Percentiles rank a stretch among this genome's conserved stretches.
phyloP scores from a whole-genome alignment of 2,113 vertebrate genomes.

The Clarias magur region DNA sequence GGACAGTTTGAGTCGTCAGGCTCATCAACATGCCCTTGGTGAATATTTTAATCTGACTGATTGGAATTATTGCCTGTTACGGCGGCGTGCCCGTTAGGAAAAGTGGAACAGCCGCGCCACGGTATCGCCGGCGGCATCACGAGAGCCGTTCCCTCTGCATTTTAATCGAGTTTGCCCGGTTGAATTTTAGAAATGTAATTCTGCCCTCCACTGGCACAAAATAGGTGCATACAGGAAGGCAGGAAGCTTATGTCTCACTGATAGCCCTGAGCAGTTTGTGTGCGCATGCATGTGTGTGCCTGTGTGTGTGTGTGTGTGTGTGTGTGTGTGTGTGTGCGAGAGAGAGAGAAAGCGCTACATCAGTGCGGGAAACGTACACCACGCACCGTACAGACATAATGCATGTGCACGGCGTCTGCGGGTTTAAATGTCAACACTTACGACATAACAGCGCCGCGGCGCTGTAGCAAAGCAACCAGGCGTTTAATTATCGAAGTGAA shows the following conservation, averaged over 20 bases:
- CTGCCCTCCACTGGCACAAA: slow-evolving; percentile 95
- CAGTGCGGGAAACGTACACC: background rate
- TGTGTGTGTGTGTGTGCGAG: background rate
- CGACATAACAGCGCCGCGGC: background rate
- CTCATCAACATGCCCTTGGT: slow-evolving; percentile 51
- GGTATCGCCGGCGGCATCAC: slow-evolving; percentile 60
- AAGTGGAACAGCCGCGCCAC: slow-evolving; percentile 42
- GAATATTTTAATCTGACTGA: slow-evolving; percentile 53
- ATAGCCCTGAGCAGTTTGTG: slow-evolving; percentile 32
- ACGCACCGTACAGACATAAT: slow-evolving; percentile 1
- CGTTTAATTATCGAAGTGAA: background rate
- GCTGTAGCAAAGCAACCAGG: background rate
- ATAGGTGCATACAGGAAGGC: slow-evolving; percentile 63
- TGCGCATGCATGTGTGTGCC: slow-evolving; percentile 40
- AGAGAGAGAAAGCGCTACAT: slow-evolving; percentile 10
- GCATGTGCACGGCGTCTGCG: slow-evolving; percentile 6
- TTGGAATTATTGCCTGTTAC: slow-evolving; percentile 52
- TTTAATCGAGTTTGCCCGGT: slow-evolving; percentile 67
- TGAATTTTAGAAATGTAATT: slow-evolving; percentile 87
- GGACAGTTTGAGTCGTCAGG: slow-evolving; percentile 33
- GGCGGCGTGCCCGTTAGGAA: slow-evolving; percentile 44
- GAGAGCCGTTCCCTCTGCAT: slow-evolving; percentile 56
- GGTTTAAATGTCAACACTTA: slow-evolving; percentile 34
- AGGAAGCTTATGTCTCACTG: slow-evolving; percentile 43
- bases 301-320: slow-evolving; percentile 45